phyloP scores from a whole-genome alignment of 1,140 invertebrate species.

The Planococcus citri region DNA sequence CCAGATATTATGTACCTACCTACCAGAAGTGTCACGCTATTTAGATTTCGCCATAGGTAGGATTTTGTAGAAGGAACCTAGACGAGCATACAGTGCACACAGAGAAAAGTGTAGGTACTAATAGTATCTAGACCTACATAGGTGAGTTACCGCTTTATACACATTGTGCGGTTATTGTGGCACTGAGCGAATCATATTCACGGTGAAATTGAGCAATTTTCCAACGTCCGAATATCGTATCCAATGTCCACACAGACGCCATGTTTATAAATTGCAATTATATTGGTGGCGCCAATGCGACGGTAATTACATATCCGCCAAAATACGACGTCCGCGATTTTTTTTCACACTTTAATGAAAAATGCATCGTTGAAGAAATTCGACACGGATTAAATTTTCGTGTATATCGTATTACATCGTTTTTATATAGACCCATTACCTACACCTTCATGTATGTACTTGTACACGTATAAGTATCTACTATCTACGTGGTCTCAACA shows the following conservation, averaged over 20 bases:
- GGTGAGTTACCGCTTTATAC: neutral
- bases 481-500: too few species aligned
- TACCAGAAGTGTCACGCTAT: neutral
- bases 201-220: neutral
- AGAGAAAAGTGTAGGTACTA: too few species aligned
- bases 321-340: neutral
- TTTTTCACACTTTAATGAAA: constrained; percentile 7
- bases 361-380: neutral
- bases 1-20: too few species aligned
- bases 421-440: neutral
- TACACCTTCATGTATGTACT: too few species aligned
- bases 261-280: neutral
- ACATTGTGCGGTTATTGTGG: neutral
- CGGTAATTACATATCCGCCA: neutral
- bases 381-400: neutral
- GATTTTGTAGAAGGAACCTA: too few species aligned
- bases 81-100: too few species aligned
- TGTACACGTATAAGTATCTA: too few species aligned
- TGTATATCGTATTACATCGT: too few species aligned
- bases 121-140: neutral
- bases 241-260: neutral
- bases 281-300: neutral
- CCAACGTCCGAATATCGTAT: neutral
- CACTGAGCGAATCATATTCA: neutral
- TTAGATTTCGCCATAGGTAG: neutral